Evolutionary conservation across 2,113 vertebrate genomes (phyloP).

Genomic region (Alaudala cheleensis): DNA sequence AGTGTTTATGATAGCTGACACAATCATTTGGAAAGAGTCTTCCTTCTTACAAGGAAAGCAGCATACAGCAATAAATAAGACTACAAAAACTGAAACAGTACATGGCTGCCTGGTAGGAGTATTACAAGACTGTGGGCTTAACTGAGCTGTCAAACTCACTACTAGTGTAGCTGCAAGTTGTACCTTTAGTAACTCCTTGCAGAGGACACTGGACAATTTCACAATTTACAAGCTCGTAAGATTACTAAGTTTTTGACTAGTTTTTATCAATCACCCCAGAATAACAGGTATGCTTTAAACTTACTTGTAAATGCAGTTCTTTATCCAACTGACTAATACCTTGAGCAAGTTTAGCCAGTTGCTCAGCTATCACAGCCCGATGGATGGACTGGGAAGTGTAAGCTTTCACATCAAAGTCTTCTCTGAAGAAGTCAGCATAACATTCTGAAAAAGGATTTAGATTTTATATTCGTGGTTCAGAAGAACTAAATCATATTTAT

Average conservation of each 20-base stretch:
- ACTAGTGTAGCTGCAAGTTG: neutral
- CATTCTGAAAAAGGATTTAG: slow-evolving; percentile 78
- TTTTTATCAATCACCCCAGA: neutral
- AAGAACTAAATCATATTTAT: neutral
- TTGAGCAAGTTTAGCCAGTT: slow-evolving; percentile 92
- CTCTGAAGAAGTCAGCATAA: slow-evolving; percentile 86
- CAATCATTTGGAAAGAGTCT: neutral
- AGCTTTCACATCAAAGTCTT: slow-evolving; percentile 93
- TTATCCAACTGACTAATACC: slow-evolving; percentile 97
- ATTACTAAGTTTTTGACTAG: neutral
- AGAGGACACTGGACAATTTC: neutral
- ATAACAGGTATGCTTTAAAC: neutral
- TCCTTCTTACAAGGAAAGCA: neutral
- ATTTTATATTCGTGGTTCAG: neutral
- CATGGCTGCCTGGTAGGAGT: neutral
- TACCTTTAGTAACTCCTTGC: neutral
- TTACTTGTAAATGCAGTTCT: slow-evolving; percentile 93
- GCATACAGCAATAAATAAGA: neutral
- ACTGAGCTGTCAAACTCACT: neutral
- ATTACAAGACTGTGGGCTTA: neutral
- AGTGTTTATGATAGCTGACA: neutral
- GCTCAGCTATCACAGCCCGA: slow-evolving; percentile 92
- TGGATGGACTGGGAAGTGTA: slow-evolving; percentile 95
- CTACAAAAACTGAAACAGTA: neutral
- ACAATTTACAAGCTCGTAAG: neutral